Conservation (phyloP, 2,888 invertebrate genomes). For the Carabus problematicus region DNA sequence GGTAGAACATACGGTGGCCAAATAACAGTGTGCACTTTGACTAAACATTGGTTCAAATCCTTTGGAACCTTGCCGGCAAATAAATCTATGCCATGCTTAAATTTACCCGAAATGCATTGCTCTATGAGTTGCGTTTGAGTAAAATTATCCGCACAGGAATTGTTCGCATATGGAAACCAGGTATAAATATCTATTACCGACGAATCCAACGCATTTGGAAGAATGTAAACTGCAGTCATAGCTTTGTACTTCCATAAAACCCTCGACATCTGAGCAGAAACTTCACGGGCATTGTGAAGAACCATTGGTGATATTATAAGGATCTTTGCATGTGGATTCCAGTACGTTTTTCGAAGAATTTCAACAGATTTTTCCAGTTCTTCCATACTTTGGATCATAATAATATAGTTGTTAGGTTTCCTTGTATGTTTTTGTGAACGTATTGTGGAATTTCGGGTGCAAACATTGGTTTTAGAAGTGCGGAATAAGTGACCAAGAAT, state of each 20-base stretch:
- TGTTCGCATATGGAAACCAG: constrained; percentile 27
- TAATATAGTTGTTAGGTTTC: not conserved
- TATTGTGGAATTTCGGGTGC: not conserved
- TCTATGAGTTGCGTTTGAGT: constrained; percentile 12
- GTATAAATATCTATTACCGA: constrained; percentile 14
- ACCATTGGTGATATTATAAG: not conserved
- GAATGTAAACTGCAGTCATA: not conserved
- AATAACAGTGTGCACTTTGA: constrained; percentile 44
- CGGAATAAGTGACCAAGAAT: not conserved
- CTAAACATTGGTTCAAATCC: constrained; percentile 41
- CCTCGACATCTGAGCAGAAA: not conserved
- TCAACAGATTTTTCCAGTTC: not conserved
- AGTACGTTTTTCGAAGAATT: not conserved
- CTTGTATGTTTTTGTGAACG: not conserved
- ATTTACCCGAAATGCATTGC: constrained; percentile 1
- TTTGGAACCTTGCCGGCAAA: constrained; percentile 43
- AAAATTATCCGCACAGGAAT: constrained; percentile 10
- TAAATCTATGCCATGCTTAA: not conserved
- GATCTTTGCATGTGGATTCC: constrained; percentile 8
- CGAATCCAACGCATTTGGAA: not conserved
- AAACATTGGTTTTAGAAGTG: not conserved
- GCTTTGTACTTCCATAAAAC: constrained; percentile 1
- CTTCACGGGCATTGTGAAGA: not conserved
- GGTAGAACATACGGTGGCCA: constrained; percentile 47
- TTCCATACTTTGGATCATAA: not conserved